Evolutionary conservation across 2,797 vertebrate genomes (phyloP).

Genomic region (Urophycis tenuis): DNA sequence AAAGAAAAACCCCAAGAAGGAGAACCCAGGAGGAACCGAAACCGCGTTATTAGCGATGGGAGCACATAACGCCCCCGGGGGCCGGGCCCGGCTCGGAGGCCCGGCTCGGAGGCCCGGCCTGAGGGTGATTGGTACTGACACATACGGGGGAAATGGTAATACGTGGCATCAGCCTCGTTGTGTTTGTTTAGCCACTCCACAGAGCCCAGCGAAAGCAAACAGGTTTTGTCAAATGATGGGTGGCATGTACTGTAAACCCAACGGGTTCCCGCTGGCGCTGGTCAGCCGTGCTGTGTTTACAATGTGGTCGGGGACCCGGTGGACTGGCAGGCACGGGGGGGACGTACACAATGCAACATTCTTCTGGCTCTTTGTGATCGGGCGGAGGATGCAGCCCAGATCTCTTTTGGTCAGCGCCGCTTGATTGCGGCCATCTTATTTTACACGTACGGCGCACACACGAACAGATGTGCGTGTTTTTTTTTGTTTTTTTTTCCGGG

Average conservation of each 20-base stretch:
- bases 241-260: constrained; percentile 59
- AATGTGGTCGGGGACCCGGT: constrained; percentile 45
- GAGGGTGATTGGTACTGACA: constrained; percentile 62
- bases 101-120: constrained; percentile 41
- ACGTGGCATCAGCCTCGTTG: constrained; percentile 45
- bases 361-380: constrained; percentile 30
- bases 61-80: constrained; percentile 40
- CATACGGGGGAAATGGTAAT: constrained; percentile 53
- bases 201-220: constrained; percentile 53
- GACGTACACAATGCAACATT: constrained; percentile 46
- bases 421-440: constrained; percentile 12
- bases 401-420: background rate
- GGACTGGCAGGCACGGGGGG: constrained; percentile 42
- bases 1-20: too few species aligned
- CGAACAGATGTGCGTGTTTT: background rate
- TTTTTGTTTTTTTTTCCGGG: too few species aligned
- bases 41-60: constrained; percentile 54
- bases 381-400: constrained; percentile 27
- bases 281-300: constrained; percentile 49
- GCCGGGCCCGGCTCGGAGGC: constrained; percentile 41
- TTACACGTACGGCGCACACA: background rate
- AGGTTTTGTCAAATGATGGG: constrained; percentile 56
- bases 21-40: constrained; percentile 14
- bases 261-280: constrained; percentile 35
- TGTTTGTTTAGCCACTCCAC: constrained; percentile 61